Evolutionary conservation across 2,113 vertebrate genomes (phyloP).

Genomic region (Heterotilapia buettikoferi): DNA sequence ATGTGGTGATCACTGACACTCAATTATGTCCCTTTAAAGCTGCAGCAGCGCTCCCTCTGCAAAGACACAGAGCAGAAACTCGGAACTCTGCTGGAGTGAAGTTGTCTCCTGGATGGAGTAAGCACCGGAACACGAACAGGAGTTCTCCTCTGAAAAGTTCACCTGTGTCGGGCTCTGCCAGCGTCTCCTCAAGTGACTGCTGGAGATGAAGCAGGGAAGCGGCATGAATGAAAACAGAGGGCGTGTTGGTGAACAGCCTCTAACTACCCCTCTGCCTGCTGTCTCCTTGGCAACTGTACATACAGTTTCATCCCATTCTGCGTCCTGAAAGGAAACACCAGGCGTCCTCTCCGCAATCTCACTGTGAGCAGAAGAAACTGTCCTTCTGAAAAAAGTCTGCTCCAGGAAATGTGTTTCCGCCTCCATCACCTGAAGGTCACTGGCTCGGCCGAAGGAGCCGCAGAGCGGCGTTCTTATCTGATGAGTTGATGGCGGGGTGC

Average conservation of each 20-base stretch:
- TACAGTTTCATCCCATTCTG: slow-evolving; percentile 33
- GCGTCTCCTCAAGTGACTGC: slow-evolving; percentile 7
- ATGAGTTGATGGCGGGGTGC: not conserved
- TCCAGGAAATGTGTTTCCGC: not conserved
- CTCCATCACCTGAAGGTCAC: slow-evolving; percentile 57
- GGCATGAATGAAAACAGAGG: not conserved
- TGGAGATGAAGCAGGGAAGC: not conserved
- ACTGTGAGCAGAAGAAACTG: not conserved
- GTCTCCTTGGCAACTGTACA: slow-evolving; percentile 57
- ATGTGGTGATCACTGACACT: slow-evolving; percentile 47
- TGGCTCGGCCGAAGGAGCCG: not conserved
- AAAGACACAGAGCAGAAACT: not conserved
- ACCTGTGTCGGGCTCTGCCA: not conserved
- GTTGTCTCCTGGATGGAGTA: not conserved
- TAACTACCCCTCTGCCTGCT: slow-evolving; percentile 27
- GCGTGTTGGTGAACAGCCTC: slow-evolving; percentile 1
- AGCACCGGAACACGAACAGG: not conserved
- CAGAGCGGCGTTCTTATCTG: slow-evolving; percentile 47
- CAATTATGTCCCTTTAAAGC: slow-evolving; percentile 47
- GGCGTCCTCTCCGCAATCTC: not conserved
- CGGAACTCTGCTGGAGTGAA: not conserved
- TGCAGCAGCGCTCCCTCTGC: slow-evolving; percentile 11
- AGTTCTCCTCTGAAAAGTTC: not conserved
- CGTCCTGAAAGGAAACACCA: slow-evolving; percentile 10
- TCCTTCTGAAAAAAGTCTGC: not conserved